Evolutionary conservation across 2,888 invertebrate genomes (phyloP), one percentile per base, ranked within the genome.

Genomic region (Amphiduros pacificus): DNA sequence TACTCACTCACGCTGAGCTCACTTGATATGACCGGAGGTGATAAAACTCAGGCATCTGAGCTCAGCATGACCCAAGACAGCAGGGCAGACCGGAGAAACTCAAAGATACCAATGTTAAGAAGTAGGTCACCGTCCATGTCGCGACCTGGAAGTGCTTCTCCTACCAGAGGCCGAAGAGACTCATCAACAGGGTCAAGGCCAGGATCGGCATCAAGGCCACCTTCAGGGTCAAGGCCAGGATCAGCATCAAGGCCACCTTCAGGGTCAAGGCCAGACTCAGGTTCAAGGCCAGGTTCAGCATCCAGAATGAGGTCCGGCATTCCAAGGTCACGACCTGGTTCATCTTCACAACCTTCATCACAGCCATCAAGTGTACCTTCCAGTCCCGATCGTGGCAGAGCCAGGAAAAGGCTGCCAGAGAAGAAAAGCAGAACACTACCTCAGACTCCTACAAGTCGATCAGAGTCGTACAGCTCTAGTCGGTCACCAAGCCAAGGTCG

Each of bases 41-140:
- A 41, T 3, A 32, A 48, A 52, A 22, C 27, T 31, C 17, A 17
- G 11, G 24, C 48, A 40, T 29, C 31, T 54, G 32, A 48, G 24
- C 9, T n/a, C 3, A n/a, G 27, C 4, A 22, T 54, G 28, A 36
- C 32, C 20, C 44, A 53, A 29, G 55, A 20, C n/a, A 27, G 20
- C 44, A 41, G 49, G 20, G 2, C 9, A n/a, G 41, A n/a, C 27
- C 36, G 22, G 29, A 49, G 28, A 14, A 22, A 6, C 5, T 32
- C 40, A 9, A 59, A 48, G 32, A 65, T 65, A 24, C 65, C 65
- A 1, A 62, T 65, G 60, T 29, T 65, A 14, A 31, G 64, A 1
- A 32, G 41, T 6, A 27, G 64, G 22, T 64, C 64, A 11, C 64
- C 64, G 22, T 59, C 59, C 20, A 58, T 61, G 61, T 54, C 58